phyloP scores from a whole-genome alignment of 2,113 vertebrate species.

The Leuciscus idus region DNA sequence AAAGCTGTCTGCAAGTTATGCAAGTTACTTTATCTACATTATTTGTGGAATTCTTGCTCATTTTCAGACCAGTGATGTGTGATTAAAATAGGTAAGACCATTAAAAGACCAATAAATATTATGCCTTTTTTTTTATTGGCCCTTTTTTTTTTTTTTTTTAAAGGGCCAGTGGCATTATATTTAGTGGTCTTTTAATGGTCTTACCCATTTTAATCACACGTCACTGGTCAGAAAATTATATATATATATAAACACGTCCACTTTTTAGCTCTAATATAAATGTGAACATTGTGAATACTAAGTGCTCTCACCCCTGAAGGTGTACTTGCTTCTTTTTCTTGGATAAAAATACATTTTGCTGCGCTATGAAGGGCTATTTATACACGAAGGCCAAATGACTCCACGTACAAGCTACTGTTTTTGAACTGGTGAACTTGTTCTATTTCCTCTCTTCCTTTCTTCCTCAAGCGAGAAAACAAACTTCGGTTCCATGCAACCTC shows the following conservation, averaged over 20 bases:
- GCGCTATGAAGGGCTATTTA: neutral
- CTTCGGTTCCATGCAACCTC: neutral
- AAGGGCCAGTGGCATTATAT: too few species aligned
- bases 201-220: too few species aligned
- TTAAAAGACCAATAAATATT: too few species aligned
- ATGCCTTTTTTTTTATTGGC: too few species aligned
- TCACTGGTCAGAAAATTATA: too few species aligned
- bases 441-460: neutral
- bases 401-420: constrained; percentile 4
- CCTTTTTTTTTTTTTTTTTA: too few species aligned
- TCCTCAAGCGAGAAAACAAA: constrained; percentile 22
- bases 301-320: neutral
- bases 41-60: too few species aligned
- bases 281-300: neutral
- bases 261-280: neutral
- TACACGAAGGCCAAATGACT: neutral
- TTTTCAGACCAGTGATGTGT: too few species aligned
- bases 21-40: too few species aligned
- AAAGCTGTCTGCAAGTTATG: too few species aligned
- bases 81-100: too few species aligned
- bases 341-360: constrained; percentile 1
- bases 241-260: neutral
- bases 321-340: neutral
- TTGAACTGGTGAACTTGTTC: constrained; percentile 15
- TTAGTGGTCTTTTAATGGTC: too few species aligned